Evolutionary conservation across 2,113 vertebrate species (phyloP), one percentile per base, ranked within the genome.

Genomic region (Mesembrinibis cayennensis): DNA sequence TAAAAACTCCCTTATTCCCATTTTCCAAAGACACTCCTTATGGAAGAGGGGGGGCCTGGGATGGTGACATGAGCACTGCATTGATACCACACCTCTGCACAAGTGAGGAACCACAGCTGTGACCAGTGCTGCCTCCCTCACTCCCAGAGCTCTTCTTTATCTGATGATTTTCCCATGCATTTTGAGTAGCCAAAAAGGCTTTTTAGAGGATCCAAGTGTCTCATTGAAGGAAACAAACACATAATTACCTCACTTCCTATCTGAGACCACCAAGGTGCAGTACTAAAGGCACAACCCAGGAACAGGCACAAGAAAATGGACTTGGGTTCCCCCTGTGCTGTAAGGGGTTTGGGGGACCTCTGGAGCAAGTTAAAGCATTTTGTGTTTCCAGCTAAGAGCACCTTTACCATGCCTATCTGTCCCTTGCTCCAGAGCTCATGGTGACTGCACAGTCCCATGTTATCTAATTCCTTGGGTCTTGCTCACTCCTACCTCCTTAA

Each of bases 361-460:
- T 45, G 47, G 11, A 84, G 14, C 1, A 45, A 58, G 40, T 13
- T 16, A 67, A 82, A 71, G 27, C 19, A 72, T 30, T 79, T 10
- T 55, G 30, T 65, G 49, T 73, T 87, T 84, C 58, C 79, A 71
- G 50, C 30, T 66, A 47, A 63, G 6, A 13, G 30, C 16, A 84
- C 34, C 47, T 29, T 61, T 10, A 32, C 30, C 25, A 8, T 16
- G 47, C 30, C 30, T 13, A 11, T 13, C 29, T 18, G 17, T 12
- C 38, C 34, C 55, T 82, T 62, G 45, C 27, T 79, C 44, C 17
- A 65, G n/a, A n/a, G n/a, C 13, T 79, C 30, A 13, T 0, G 9
- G 42, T 38, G 42, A 47, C 29, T 53, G 44, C 45, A 55, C 15
- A 15, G 59, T 32, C 50, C 45, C 0, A 0, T 20, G 40, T 50